Evolutionary conservation across 2,888 invertebrate species (phyloP).

Genomic region (Thymelicus sylvestris): DNA sequence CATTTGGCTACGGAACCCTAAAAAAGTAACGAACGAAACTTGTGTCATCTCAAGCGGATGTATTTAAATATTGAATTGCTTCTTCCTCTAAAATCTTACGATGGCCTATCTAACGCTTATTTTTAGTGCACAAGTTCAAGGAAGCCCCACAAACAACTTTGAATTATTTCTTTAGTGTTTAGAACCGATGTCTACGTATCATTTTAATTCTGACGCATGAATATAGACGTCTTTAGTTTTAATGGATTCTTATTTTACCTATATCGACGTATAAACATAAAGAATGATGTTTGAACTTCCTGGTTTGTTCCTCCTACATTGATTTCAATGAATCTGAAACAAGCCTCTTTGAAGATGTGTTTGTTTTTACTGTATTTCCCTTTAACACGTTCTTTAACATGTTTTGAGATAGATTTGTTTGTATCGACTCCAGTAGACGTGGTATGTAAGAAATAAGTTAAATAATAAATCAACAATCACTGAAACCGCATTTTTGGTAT

Average conservation of each 20-base stretch:
- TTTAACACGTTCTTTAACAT: neutral
- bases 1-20: too few species aligned
- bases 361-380: slow-evolving; percentile 15
- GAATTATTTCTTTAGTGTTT: neutral
- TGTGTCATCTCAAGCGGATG: slow-evolving; percentile 21
- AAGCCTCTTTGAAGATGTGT: slow-evolving; percentile 10
- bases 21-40: slow-evolving; percentile 18
- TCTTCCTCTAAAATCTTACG: slow-evolving; percentile 17
- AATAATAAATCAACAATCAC: neutral
- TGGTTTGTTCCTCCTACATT: slow-evolving; percentile 7
- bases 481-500: too few species aligned
- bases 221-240: slow-evolving; percentile 11
- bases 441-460: neutral
- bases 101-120: slow-evolving; percentile 10
- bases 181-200: neutral
- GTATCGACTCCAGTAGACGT: slow-evolving; percentile 9
- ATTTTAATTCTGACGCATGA: neutral
- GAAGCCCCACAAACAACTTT: neutral
- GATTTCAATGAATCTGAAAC: slow-evolving; percentile 4
- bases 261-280: slow-evolving; percentile 1
- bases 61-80: slow-evolving; percentile 28
- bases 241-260: slow-evolving; percentile 10
- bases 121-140: slow-evolving; percentile 11
- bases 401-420: slow-evolving; percentile 18
- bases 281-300: neutral